These are phyloP conservation scores for Pitta sordida DNA, from an alignment of 2,113 vertebrate genomes.

Conservation along the genomic window DNA sequence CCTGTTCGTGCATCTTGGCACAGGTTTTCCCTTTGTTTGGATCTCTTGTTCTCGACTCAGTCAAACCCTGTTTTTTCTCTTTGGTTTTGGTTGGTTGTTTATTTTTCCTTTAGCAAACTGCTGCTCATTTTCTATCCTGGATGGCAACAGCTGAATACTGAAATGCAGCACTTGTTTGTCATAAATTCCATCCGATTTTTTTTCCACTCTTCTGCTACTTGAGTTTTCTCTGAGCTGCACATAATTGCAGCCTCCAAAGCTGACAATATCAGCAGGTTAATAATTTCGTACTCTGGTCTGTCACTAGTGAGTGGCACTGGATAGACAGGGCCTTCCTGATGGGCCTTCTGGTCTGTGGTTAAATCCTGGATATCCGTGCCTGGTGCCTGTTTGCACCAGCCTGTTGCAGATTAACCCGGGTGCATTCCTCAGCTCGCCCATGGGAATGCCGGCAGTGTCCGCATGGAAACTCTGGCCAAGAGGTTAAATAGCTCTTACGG, in stretches of 20 bases:
- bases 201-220: neutral
- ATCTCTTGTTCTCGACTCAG: rapidly evolving
- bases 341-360: neutral
- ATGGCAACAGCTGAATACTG: neutral
- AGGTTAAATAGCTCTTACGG: neutral
- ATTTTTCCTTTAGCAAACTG: neutral
- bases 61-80: neutral
- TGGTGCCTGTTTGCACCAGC: neutral
- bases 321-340: neutral
- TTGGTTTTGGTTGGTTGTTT: neutral
- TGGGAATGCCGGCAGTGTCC: neutral
- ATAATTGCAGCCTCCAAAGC: neutral
- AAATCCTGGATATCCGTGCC: rapidly evolving
- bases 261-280: neutral
- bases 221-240: neutral
- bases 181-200: neutral
- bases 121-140: neutral
- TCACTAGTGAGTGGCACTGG: neutral
- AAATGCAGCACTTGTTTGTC: neutral
- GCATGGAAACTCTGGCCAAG: neutral
- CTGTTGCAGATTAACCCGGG: neutral
- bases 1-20: neutral
- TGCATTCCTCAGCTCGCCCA: neutral
- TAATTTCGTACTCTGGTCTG: rapidly evolving
- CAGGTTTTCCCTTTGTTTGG: neutral